Base-by-base conservation (phyloP, 1,140 invertebrate genomes). In the Micrasema longulum region DNA sequence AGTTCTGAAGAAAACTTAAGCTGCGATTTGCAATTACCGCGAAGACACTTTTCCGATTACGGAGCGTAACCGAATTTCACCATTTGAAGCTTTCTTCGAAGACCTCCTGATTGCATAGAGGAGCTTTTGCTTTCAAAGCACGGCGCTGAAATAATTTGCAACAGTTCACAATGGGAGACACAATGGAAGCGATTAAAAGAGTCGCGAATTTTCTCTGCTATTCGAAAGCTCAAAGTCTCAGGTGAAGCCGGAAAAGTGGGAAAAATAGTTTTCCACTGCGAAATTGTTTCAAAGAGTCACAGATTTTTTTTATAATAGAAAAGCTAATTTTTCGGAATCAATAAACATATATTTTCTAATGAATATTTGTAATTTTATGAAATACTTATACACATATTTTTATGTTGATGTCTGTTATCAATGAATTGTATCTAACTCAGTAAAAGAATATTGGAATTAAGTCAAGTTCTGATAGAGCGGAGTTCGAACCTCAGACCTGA, bases 161-260 rank as follows among this genome's bases (percentile, higher is more conserved):
- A 63, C 60, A 23, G 48, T 62, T 63, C 55, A 38, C 38, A 22
- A 65, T 47, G 48, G 48, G 18, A 45, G 57, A 72, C 71, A 68
- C 71, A 68, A 68, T 60, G 43, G 55, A 43, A 45, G 38, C 36
- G 64, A 72, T 72, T 72, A 72, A 72, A 72, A 52, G 70, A 72
- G 48, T 72, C 41, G 43, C 71, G 20, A 68, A 72, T 35, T 68
- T 68, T 20, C 64, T 62, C 43, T 41, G 52, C 63, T 43, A 45
- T 72, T 72, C 36, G 52, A 50, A 57, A 65, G 31, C 55, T 55
- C 48, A 20, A 69, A 69, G 67, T 69, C 41, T 68, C 41, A 16
- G 48, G 53, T 47, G 43, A 48, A 47, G 47, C 60, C 47, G 67
- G n/a, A 26, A 53, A 55, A 55, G 52, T 48, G 20, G 20, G 47